Evolutionary conservation across 2,797 vertebrate species (phyloP), one percentile per base, ranked within the genome.

Genomic region (Gallinago stenura): DNA sequence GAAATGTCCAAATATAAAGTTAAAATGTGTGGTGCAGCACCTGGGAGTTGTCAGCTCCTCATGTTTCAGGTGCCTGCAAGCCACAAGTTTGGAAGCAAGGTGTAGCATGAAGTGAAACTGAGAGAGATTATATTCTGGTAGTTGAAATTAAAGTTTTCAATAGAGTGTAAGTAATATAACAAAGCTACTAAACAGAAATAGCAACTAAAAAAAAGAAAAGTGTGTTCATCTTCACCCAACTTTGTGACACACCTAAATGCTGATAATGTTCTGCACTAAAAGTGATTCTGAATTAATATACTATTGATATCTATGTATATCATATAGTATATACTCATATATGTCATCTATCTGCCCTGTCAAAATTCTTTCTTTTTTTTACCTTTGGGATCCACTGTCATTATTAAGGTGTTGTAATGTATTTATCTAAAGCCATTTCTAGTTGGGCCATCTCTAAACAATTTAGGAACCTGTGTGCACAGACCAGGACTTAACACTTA

Each of bases 251-350:
- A 50, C 13, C 5, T 28, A 33, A 64, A 53, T 2, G 3, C 26
- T 50, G 13, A 35, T n/a, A 46, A 20, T 31, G 16, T 71, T 76
- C 31, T 53, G 50, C 56, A 25, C 50, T 79, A 26, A 13, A 79
- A 69, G 28, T 37, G 22, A 26, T 43, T 90, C 41, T 53, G 21
- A 69, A 65, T 85, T 57, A 69, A 45, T 80, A 80, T 43, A 31
- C 14, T 80, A 1, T 51, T 73, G 60, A 54, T 92, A 41, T 18
- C 31, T 4, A 19, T 80, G 3, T 9, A 1, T 77, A 43, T 81
- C 1, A 0, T 56, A 33, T 58, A 28, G 30, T 60, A 43, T 41
- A 3, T 50, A 43, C 18, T 53, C 33, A 18, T 70, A 8, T 6
- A 18, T 80, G 31, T 61, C 21, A 81, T 15, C 37, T 65, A 77